phyloP scores from a whole-genome alignment of 2,113 vertebrate species.

The Rhinoderma darwinii region DNA sequence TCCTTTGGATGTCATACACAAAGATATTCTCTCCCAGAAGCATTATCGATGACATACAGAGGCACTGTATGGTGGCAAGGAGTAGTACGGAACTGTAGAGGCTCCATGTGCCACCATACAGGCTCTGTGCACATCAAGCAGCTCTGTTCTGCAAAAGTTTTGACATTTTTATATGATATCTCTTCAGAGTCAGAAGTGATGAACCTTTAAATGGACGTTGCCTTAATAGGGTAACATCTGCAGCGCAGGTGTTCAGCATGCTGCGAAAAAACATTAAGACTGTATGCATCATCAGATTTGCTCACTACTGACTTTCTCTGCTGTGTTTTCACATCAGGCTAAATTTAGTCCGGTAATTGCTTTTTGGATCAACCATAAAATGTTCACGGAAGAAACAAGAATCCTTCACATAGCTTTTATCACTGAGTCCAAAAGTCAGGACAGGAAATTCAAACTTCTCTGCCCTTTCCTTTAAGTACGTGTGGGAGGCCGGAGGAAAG shows the following conservation, averaged over 20 bases:
- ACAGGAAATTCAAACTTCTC: conserved; percentile 20
- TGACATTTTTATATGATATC: not conserved
- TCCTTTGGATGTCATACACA: not conserved
- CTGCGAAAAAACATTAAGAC: conserved; percentile 55
- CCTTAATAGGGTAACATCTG: conserved; percentile 50
- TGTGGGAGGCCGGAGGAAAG: conserved; percentile 20
- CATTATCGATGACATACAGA: not conserved
- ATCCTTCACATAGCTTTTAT: conserved; percentile 40
- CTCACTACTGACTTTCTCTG: conserved; percentile 58
- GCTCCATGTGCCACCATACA: not conserved
- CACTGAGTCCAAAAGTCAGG: conserved; percentile 43
- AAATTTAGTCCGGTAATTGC: conserved; percentile 58
- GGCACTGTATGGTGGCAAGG: not conserved
- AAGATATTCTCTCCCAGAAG: not conserved
- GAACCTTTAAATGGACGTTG: conserved; percentile 40
- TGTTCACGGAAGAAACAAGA: conserved; percentile 44
- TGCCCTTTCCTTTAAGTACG: conserved; percentile 33
- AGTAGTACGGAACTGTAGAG: not conserved
- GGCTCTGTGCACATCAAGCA: too few species aligned
- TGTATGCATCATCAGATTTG: conserved; percentile 58
- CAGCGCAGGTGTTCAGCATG: conserved; percentile 54
- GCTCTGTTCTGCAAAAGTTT: too few species aligned
- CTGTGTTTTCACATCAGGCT: conserved; percentile 59
- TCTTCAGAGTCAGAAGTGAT: conserved; percentile 23
- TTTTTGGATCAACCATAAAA: conserved; percentile 55